These are phyloP conservation scores for Lagria hirta DNA, from an alignment of 2,888 invertebrate species.

Conservation along the genomic window DNA sequence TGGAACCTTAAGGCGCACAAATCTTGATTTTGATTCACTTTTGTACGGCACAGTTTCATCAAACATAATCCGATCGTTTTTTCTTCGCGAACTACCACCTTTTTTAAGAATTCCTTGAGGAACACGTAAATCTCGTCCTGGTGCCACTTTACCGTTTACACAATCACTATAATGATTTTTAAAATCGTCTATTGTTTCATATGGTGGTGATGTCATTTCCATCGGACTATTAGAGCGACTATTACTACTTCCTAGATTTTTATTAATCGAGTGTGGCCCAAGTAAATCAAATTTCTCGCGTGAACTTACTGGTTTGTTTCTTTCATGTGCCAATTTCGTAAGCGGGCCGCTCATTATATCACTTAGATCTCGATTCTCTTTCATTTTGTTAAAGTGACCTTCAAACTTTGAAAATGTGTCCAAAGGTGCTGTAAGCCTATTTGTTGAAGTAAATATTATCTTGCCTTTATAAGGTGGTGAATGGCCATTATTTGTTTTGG, in stretches of 20 bases:
- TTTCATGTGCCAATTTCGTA: slow-evolving; percentile 17
- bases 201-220: slow-evolving; percentile 30
- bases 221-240: slow-evolving; percentile 26
- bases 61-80: slow-evolving; percentile 6
- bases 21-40: slow-evolving; percentile 3
- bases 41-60: background rate
- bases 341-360: slow-evolving; percentile 29
- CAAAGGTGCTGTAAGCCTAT: slow-evolving; percentile 11
- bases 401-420: slow-evolving; percentile 23
- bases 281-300: slow-evolving; percentile 31
- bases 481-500: too few species aligned
- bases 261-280: slow-evolving; percentile 8
- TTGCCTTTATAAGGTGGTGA: slow-evolving; percentile 5
- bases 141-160: slow-evolving; percentile 15
- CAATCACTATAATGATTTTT: slow-evolving; percentile 19
- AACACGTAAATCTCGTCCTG: slow-evolving; percentile 5
- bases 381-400: slow-evolving; percentile 12
- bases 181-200: slow-evolving; percentile 32
- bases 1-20: slow-evolving; percentile 5
- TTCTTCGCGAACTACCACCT: background rate
- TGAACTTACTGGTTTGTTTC: slow-evolving; percentile 16
- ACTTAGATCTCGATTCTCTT: slow-evolving; percentile 25
- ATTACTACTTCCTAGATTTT: background rate
- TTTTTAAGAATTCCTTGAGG: slow-evolving; percentile 12
- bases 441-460: slow-evolving; percentile 22